Conservation (phyloP, 2,113 vertebrate species). For the Camelus dromedarius region DNA sequence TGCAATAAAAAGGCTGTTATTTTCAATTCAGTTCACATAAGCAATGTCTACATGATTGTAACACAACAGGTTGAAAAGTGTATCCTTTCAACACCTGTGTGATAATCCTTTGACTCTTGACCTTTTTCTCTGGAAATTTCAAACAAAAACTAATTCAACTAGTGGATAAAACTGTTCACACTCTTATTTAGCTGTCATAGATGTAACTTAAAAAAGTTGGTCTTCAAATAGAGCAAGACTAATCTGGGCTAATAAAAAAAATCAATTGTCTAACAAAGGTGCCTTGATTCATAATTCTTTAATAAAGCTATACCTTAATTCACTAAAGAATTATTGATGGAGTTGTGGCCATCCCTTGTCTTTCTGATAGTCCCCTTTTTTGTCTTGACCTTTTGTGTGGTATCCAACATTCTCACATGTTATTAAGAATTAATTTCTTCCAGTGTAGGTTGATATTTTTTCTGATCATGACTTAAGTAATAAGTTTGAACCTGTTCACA, state of each 20-base stretch:
- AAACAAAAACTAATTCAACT: not conserved
- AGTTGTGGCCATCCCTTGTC: not conserved
- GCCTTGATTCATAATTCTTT: slow-evolving; percentile 52
- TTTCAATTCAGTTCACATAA: slow-evolving; percentile 82
- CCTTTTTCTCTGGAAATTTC: slow-evolving; percentile 14
- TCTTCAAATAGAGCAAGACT: slow-evolving; percentile 38
- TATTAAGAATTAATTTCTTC: not conserved
- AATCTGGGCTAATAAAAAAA: slow-evolving; percentile 55
- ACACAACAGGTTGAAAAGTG: slow-evolving; percentile 53
- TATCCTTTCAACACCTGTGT: slow-evolving; percentile 44
- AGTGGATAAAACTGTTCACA: slow-evolving; percentile 14
- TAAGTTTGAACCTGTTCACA: not conserved
- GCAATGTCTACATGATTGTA: slow-evolving; percentile 64
- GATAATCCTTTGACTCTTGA: not conserved
- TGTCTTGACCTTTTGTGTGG: not conserved
- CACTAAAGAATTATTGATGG: not conserved
- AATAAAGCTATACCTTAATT: slow-evolving; percentile 24
- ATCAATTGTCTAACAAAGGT: slow-evolving; percentile 25
- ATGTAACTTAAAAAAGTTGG: slow-evolving; percentile 36
- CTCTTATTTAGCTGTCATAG: slow-evolving; percentile 18
- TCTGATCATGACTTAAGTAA: not conserved
- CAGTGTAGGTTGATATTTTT: not conserved
- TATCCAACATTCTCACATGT: not conserved
- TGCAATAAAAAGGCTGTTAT: slow-evolving; percentile 82
- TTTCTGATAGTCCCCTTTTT: not conserved